These are phyloP conservation scores for Leucophenga maculata DNA, from an alignment of 2,888 invertebrate species.

Conservation along the genomic window DNA sequence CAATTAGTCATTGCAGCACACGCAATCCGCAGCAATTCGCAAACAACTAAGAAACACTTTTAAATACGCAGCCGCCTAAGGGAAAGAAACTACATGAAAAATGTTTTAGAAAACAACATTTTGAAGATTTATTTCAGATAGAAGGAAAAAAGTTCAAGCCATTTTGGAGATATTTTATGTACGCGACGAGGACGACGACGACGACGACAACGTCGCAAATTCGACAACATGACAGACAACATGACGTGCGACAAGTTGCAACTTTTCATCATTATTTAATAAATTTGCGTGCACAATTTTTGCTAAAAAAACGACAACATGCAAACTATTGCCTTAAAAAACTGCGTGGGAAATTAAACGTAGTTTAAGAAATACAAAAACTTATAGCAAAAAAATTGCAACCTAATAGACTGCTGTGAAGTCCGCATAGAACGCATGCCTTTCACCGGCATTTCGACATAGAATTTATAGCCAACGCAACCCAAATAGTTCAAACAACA, in stretches of 20 bases:
- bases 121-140: too few species aligned
- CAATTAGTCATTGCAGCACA: not conserved
- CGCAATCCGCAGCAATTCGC: conserved; percentile 1
- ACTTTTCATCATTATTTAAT: conserved; percentile 22
- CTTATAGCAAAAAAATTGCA: not conserved
- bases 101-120: not conserved
- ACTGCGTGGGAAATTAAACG: conserved; percentile 4
- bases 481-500: conserved; percentile 18
- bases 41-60: not conserved
- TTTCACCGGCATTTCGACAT: conserved; percentile 2
- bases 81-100: not conserved
- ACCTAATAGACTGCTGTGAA: not conserved
- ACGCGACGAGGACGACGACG: too few species aligned
- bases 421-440: conserved; percentile 2
- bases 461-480: conserved; percentile 19
- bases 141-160: too few species aligned
- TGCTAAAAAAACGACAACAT: not conserved
- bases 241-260: conserved; percentile 29
- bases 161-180: too few species aligned
- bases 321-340: conserved; percentile 8
- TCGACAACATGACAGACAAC: conserved; percentile 27
- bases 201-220: not conserved
- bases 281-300: too few species aligned
- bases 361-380: not conserved
- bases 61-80: not conserved